Base-by-base conservation (phyloP, 2,113 vertebrate species). In the Oxygymnocypris stewartii region DNA sequence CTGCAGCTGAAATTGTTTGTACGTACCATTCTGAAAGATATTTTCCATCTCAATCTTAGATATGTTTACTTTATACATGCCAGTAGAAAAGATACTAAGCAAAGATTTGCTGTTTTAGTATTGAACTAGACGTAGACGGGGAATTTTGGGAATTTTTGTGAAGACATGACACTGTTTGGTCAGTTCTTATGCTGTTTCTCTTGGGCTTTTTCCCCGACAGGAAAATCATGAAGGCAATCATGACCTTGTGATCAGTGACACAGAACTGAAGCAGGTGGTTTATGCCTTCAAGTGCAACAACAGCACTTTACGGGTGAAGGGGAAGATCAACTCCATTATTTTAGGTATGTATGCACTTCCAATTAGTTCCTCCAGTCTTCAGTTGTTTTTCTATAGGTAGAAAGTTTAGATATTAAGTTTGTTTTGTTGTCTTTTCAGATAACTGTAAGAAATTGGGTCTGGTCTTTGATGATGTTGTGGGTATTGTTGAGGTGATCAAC, bases 291-390 rank as follows among this genome's bases (percentile, higher is more conserved):
- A 98, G 90, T 99, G 98, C 91, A 96, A 95, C 90, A 96, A 96
- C 67, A 97, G 96, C 2, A 98, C 96, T 20, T 94, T 99, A 90
- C 95, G 96, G 73, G 93, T 99, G 92, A 98, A 99, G 89, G 97
- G 97, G 91, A 99, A 99, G 91, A 94, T 99, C 93, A 99, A 99
- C 94, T 99, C 98, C 90, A 99, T 99, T 93, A 99, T 90, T 85
- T 5, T 99, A 0, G 97, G 98, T 99, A 91, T 90, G 93, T 42
- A 82, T 13, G 11, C 42, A 47, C 42, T 28, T 20, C 25, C 31
- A 37, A 31, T 49, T 13, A 4, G 12, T 49, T 87, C 13, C 37
- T 79, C 49, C 28, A 28, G 4, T 79, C 25, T 35, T 79, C 35
- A 42, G 0, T 40, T 37, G 35, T 35, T n/a, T 61, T 61, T n/a